A percentile compares a stretch with the other conserved stretches of the same genome.
These are phyloP conservation scores for Drosophila navojoa DNA, from an alignment of 1,140 invertebrate genomes.

Conservation along the genomic window DNA sequence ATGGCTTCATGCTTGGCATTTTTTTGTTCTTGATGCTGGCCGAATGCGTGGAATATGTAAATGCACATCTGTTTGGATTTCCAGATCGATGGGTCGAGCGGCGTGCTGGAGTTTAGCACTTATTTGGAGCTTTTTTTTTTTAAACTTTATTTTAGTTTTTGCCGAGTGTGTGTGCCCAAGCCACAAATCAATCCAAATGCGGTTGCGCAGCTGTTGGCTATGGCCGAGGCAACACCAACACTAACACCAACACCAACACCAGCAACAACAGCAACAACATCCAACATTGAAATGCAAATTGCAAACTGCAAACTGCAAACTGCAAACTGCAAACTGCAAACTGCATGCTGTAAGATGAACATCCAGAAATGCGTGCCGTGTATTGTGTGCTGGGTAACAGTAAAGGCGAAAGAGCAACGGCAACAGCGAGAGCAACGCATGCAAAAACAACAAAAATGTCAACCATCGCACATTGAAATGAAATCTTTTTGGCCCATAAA, in stretches of 20 bases:
- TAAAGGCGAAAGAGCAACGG: conserved; percentile 18
- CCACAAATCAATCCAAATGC: conserved; percentile 84
- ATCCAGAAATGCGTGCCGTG: conserved; percentile 14
- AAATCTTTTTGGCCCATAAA: conserved; percentile 83
- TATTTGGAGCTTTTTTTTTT: background rate
- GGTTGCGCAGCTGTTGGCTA: conserved; percentile 78
- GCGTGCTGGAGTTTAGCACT: background rate
- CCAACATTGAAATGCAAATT: conserved; percentile 28
- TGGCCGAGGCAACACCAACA: conserved; percentile 29
- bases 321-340: conserved; percentile 37
- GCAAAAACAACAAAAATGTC: conserved; percentile 57
- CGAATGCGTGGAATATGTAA: conserved; percentile 48
- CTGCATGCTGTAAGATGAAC: conserved; percentile 27
- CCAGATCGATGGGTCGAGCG: background rate
- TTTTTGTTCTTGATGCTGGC: background rate
- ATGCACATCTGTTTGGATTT: conserved; percentile 26
- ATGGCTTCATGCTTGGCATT: conserved; percentile 16
- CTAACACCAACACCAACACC: conserved; percentile 19
- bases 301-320: conserved; percentile 39
- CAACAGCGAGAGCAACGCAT: background rate
- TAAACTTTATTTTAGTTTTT: conserved; percentile 2
- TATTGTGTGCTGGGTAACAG: background rate
- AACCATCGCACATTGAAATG: conserved; percentile 70
- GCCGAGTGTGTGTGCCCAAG: conserved; percentile 41
- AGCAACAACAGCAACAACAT: too few species aligned